Base-by-base conservation (phyloP, 1,140 invertebrate species). In the Planococcus citri region DNA sequence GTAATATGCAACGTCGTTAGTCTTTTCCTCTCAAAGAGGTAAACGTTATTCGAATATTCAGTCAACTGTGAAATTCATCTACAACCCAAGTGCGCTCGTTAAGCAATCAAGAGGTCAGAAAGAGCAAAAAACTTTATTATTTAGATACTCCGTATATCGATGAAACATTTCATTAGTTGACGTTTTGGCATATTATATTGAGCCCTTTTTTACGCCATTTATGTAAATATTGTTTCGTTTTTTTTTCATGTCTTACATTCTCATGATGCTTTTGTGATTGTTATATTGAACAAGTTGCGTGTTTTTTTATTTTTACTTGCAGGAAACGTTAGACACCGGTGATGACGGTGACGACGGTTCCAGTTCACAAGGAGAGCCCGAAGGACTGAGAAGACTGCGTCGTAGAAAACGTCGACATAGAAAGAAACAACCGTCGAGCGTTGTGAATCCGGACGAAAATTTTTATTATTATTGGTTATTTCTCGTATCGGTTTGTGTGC, bases 381-480 rank as follows among this genome's bases (percentile, higher is more conserved):
- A 72, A n/a, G 67, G 68, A 8, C 74, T 85, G 83, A 41, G 84
- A 84, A 73, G 81, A 80, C 12, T 83, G 82, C 75, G 83, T 82
- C 61, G 82, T 81, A 41, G 81, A 27, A 78, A 84, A 29, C 80
- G 88, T 20, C 83, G 87, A 70, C 83, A 84, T 71, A 79, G 81
- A 10, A 83, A 87, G 73, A 78, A 76, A 67, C 86, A 86, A 64
- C 87, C 89, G n/a, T 81, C 85, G 25, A 87, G 87, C n/a, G 94
- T 97, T 22, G 88, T 97, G 71, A 95, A 96, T 79, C 94, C 94
- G 0, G 94, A 97, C 79, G 92, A 93, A 73, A 95, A 93, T 77
- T 92, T 94, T 77, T 94, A 94, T 81, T 96, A 95, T 80, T 92
- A 93, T 76, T 97, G 94, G 95, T 82, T 97, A 71, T 88, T 92